Percentiles rank a stretch among this genome's conserved stretches.
Evolutionary conservation across 2,888 invertebrate genomes (phyloP).

Genomic region (Tigriopus californicus): DNA sequence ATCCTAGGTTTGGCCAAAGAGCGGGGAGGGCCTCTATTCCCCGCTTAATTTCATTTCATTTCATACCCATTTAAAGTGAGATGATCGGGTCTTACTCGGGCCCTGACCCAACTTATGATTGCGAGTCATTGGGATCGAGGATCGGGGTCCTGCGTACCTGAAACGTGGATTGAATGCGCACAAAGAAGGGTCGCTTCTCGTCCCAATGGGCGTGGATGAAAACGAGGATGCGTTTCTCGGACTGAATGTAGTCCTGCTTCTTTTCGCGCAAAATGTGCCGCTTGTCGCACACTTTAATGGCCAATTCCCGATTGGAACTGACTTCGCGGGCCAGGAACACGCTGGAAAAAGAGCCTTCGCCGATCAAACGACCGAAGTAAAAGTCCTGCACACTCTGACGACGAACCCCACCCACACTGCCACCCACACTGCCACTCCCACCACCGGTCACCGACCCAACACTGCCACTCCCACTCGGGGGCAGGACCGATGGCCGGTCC

Average conservation of each 20-base stretch:
- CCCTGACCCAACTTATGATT: too few species aligned
- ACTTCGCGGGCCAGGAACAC: conserved; percentile 29
- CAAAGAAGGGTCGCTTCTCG: conserved; percentile 61
- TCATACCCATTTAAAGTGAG: too few species aligned
- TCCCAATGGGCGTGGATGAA: conserved; percentile 43
- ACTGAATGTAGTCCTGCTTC: conserved; percentile 74
- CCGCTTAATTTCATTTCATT: too few species aligned
- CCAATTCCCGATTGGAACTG: background rate
- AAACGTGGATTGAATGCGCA: conserved; percentile 85
- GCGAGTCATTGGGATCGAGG: too few species aligned
- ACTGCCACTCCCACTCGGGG: too few species aligned
- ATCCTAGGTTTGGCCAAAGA: too few species aligned
- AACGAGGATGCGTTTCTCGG: conserved; percentile 85
- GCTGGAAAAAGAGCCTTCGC: conserved; percentile 91
- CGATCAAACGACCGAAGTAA: conserved; percentile 82
- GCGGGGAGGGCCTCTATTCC: too few species aligned
- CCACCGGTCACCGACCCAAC: too few species aligned
- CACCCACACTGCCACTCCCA: too few species aligned
- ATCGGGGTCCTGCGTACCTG: conserved; percentile 39
- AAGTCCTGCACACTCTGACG: conserved; percentile 48
- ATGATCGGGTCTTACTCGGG: too few species aligned
- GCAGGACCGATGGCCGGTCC: too few species aligned
- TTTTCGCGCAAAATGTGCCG: conserved; percentile 54
- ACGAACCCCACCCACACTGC: too few species aligned
- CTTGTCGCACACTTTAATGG: conserved; percentile 2